These are phyloP conservation scores for Muscicapa striata DNA, from an alignment of 2,797 vertebrate species.

Conservation along the genomic window DNA sequence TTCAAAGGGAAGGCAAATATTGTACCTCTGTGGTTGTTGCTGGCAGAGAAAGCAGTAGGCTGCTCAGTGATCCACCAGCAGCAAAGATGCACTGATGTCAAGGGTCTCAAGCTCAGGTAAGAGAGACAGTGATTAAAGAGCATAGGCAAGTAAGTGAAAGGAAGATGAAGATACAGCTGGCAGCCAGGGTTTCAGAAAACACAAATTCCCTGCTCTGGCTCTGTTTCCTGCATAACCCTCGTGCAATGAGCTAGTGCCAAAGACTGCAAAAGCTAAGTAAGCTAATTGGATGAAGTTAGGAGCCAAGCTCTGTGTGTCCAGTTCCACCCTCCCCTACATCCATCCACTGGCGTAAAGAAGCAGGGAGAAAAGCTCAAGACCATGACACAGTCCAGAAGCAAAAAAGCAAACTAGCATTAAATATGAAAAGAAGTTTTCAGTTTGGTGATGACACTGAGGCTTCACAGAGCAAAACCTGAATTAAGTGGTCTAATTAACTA, in stretches of 20 bases:
- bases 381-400: not conserved
- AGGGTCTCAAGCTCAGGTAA: not conserved
- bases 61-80: not conserved
- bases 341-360: not conserved
- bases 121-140: not conserved
- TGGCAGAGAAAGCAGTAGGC: not conserved
- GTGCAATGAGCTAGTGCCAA: not conserved
- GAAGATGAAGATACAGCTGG: not conserved
- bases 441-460: not conserved
- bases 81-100: not conserved
- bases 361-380: not conserved
- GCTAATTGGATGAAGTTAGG: not conserved
- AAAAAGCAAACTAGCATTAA: not conserved
- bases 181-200: not conserved
- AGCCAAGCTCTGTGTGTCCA: not conserved
- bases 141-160: not conserved
- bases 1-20: not conserved
- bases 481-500: slow-evolving; percentile 26
- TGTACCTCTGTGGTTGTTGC: not conserved
- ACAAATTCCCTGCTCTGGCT: not conserved
- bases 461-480: not conserved
- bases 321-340: not conserved
- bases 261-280: not conserved
- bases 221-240: not conserved
- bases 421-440: not conserved